phyloP scores from a whole-genome alignment of 2,888 invertebrate genomes.

The Pollenia angustigena region DNA sequence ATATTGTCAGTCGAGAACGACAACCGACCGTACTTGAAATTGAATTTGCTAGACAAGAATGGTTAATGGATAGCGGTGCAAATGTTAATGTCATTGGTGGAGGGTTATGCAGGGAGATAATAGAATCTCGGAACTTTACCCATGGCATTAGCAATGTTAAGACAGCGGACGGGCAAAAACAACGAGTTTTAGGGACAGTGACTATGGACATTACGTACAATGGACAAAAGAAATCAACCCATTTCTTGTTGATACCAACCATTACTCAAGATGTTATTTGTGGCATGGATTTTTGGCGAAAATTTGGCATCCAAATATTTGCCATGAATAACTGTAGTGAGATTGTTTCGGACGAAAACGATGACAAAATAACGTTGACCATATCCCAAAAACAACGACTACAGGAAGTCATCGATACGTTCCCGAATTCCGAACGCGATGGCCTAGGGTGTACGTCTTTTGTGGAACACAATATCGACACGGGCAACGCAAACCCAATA shows the following conservation, averaged over 20 bases:
- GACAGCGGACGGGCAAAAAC: background rate
- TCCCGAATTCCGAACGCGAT: background rate
- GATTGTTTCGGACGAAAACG: background rate
- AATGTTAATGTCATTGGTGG: too few relatives aligned
- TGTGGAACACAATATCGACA: slow-evolving; percentile 8
- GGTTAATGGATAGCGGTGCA: too few relatives aligned
- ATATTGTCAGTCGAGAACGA: too few relatives aligned
- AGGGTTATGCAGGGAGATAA: too few relatives aligned
- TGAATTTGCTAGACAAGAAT: too few relatives aligned
- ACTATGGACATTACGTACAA: background rate
- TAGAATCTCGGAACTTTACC: too few relatives aligned
- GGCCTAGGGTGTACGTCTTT: slow-evolving; percentile 17
- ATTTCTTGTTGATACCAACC: slow-evolving; percentile 15
- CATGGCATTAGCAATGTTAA: background rate
- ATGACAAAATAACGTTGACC: background rate
- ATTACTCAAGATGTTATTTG: slow-evolving; percentile 10
- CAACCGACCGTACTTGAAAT: too few relatives aligned
- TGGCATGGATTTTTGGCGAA: too few relatives aligned
- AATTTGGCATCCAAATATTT: too few relatives aligned
- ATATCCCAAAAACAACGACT: background rate
- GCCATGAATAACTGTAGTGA: too few relatives aligned
- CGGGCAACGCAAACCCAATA: background rate
- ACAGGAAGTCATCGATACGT: background rate
- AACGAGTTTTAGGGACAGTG: background rate
- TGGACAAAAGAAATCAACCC: too few relatives aligned